Conservation (phyloP, 35 echinoderm and acorn worm species). For the Nesometra sesokonis region DNA sequence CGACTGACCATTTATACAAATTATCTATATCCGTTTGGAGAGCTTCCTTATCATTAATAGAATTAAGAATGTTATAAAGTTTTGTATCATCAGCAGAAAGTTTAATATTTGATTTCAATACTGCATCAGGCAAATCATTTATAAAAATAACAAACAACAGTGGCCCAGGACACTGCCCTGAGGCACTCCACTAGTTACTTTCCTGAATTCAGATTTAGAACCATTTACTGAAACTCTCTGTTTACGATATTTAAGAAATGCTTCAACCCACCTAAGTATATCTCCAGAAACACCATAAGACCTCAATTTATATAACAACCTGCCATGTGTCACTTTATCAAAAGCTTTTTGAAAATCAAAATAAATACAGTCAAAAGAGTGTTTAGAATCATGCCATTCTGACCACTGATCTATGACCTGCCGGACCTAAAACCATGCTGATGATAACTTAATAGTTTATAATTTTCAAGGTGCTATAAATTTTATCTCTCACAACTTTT, state of each 20-base stretch:
- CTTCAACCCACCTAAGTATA: slow-evolving; percentile 15
- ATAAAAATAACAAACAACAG: slow-evolving; percentile 16
- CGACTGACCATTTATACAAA: neutral
- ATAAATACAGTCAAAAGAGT: neutral
- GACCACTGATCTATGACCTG: neutral
- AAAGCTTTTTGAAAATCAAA: slow-evolving; percentile 10
- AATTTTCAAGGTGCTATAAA: no score
- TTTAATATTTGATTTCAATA: neutral
- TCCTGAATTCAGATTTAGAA: neutral
- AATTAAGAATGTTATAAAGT: neutral
- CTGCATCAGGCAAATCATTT: neutral
- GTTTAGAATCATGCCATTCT: neutral
- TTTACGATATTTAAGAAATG: slow-evolving; percentile 6
- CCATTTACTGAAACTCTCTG: slow-evolving; percentile 24
- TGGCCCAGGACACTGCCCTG: slow-evolving; percentile 24
- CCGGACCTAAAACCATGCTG: no score
- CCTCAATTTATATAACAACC: slow-evolving; percentile 14
- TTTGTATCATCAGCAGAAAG: slow-evolving; percentile 49
- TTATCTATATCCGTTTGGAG: neutral
- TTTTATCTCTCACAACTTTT: no score
- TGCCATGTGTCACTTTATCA: slow-evolving; percentile 21
- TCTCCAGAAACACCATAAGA: slow-evolving; percentile 20
- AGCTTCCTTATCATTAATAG: neutral
- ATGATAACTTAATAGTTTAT: no score
- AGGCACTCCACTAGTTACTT: slow-evolving; percentile 26